phyloP scores from a whole-genome alignment of 2,797 vertebrate species.

The Bufotes viridis region DNA sequence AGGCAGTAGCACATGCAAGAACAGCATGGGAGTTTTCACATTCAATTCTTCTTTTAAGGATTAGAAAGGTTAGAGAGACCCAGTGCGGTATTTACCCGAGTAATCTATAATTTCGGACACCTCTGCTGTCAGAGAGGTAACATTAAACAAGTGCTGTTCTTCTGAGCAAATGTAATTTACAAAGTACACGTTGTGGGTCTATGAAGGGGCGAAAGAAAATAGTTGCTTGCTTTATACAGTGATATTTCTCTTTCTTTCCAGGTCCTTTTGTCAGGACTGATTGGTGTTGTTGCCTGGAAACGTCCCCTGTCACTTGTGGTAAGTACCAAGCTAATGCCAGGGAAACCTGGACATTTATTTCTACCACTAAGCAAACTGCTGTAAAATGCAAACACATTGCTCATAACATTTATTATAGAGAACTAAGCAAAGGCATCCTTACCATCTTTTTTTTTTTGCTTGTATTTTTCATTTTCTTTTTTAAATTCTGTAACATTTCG shows the following conservation, averaged over 20 bases:
- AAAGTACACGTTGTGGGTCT: neutral
- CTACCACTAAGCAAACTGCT: conserved; percentile 12
- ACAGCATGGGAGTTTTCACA: neutral
- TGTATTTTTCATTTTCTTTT: too few relatives aligned
- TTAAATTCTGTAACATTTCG: too few relatives aligned
- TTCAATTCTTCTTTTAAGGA: neutral
- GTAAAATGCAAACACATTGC: conserved; percentile 3
- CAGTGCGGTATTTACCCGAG: neutral
- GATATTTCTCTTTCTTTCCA: conserved; percentile 69
- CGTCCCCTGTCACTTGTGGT: conserved; percentile 97
- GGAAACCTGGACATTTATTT: neutral
- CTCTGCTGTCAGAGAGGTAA: neutral
- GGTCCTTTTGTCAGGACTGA: conserved; percentile 96
- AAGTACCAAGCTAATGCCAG: conserved; percentile 69
- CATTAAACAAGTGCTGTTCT: neutral
- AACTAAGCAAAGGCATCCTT: too few relatives aligned
- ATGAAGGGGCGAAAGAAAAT: neutral
- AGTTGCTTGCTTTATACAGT: neutral
- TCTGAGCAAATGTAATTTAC: conserved; percentile 5
- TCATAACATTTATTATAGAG: neutral
- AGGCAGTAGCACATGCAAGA: neutral
- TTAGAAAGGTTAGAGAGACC: neutral
- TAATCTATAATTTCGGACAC: conserved; percentile 1
- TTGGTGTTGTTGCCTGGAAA: conserved; percentile 98
- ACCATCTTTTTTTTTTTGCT: neutral